A percentile compares a stretch with the other conserved stretches of the same genome.
phyloP scores from a whole-genome alignment of 2,113 vertebrate species.

The Numenius arquata region DNA sequence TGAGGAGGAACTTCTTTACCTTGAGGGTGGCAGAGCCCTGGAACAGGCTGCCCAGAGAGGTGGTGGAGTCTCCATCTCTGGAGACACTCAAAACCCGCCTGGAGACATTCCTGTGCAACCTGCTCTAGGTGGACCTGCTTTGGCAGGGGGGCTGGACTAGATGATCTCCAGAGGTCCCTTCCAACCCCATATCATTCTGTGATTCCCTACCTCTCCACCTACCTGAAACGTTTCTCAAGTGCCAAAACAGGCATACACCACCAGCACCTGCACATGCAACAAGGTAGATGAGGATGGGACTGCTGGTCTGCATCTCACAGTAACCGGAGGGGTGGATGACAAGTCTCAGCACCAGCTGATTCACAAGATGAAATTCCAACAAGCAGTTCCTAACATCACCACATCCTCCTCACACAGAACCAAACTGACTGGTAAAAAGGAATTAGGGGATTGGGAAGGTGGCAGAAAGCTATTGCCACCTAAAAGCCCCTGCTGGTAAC shows the following conservation, averaged over 20 bases:
- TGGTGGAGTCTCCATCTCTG: too few relatives aligned
- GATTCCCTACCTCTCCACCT: fast-evolving
- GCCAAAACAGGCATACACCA: background rate
- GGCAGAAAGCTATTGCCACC: background rate
- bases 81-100: too few relatives aligned
- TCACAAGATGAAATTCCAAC: background rate
- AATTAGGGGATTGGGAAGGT: background rate
- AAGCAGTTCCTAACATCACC: background rate
- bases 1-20: too few relatives aligned
- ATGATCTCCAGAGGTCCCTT: too few relatives aligned
- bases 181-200: too few relatives aligned
- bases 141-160: too few relatives aligned
- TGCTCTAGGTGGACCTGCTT: too few relatives aligned
- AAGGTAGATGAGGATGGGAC: background rate
- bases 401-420: background rate
- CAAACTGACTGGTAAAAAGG: background rate
- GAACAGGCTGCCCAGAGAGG: too few relatives aligned
- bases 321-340: background rate
- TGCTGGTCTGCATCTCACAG: background rate
- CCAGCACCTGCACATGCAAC: background rate
- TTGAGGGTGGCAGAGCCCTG: too few relatives aligned
- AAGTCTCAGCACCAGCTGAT: background rate
- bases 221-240: background rate
- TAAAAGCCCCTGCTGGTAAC: background rate
- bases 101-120: too few relatives aligned